Percentiles rank a stretch among this genome's conserved stretches.
These are phyloP conservation scores for Hyperoodon ampullatus DNA, from an alignment of 2,113 vertebrate genomes.

Conservation along the genomic window DNA sequence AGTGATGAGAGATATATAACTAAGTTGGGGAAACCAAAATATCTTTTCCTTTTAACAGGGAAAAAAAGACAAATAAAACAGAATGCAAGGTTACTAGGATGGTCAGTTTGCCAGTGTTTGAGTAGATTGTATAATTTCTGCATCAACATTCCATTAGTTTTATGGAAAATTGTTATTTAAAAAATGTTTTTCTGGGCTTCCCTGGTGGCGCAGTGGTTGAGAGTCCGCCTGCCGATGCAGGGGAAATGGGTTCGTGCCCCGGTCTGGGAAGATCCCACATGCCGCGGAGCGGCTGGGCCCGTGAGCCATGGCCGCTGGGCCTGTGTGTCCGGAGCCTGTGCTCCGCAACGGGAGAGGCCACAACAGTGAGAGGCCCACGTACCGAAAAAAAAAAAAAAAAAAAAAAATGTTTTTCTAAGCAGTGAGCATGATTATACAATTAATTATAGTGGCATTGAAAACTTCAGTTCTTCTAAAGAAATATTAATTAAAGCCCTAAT, in stretches of 20 bases:
- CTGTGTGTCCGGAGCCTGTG: too few relatives aligned
- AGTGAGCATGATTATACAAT: neutral
- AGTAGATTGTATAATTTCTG: neutral
- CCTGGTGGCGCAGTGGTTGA: too few relatives aligned
- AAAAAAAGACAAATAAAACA: neutral
- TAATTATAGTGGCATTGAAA: neutral
- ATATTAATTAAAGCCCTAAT: neutral
- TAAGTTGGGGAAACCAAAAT: neutral
- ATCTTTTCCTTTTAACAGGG: neutral
- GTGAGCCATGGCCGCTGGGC: too few relatives aligned
- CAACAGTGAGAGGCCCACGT: too few relatives aligned
- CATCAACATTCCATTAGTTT: neutral
- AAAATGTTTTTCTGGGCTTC: constrained; percentile 28
- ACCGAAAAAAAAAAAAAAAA: too few relatives aligned
- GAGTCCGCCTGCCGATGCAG: too few relatives aligned
- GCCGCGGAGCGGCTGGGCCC: too few relatives aligned
- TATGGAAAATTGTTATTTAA: neutral
- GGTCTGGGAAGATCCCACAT: too few relatives aligned
- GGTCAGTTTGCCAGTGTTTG: neutral
- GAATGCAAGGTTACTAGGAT: neutral
- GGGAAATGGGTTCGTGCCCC: too few relatives aligned
- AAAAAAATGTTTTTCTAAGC: neutral
- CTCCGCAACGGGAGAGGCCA: too few relatives aligned
- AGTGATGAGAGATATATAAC: neutral
- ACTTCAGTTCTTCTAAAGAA: neutral